A percentile compares a stretch with the other conserved stretches of the same genome.
Conservation (phyloP, 2,113 vertebrate genomes). For the Chaetodon auriga region DNA sequence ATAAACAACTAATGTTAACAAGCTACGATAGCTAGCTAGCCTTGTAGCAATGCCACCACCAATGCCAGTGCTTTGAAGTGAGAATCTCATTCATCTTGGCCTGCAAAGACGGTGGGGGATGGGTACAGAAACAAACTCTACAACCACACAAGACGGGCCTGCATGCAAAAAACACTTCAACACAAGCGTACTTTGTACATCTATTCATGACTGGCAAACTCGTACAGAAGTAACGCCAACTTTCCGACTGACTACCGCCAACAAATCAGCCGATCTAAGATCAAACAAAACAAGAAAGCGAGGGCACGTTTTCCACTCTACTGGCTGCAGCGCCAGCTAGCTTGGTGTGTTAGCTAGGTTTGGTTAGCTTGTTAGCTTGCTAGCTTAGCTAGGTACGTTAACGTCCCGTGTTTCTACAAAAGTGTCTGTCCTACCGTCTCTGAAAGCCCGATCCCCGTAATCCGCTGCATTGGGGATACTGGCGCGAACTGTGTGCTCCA, state of each 20-base stretch:
- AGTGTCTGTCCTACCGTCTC: conserved; percentile 79
- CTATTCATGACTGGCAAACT: conserved; percentile 8
- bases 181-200: conserved; percentile 14
- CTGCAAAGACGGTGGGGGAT: conserved; percentile 83
- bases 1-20: conserved; percentile 52
- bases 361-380: conserved; percentile 62
- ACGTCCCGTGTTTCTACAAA: conserved; percentile 71
- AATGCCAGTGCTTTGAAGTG: conserved; percentile 83
- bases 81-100: conserved; percentile 85
- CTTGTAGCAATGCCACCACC: conserved; percentile 72
- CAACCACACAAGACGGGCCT: conserved; percentile 82
- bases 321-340: conserved; percentile 65
- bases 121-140: conserved; percentile 84
- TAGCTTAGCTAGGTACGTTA: conserved; percentile 64
- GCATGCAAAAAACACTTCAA: conserved; percentile 55
- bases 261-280: conserved; percentile 11
- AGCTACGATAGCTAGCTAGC: conserved; percentile 64
- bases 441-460: conserved; percentile 79
- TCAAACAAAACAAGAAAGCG: conserved; percentile 70
- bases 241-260: conserved; percentile 1
- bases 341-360: conserved; percentile 61
- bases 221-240: conserved; percentile 22
- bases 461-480: conserved; percentile 82
- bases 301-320: conserved; percentile 80
- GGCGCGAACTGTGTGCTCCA: conserved; percentile 73